Base-by-base conservation (phyloP, 2,888 invertebrate species). In the Argynnis bischoffii region DNA sequence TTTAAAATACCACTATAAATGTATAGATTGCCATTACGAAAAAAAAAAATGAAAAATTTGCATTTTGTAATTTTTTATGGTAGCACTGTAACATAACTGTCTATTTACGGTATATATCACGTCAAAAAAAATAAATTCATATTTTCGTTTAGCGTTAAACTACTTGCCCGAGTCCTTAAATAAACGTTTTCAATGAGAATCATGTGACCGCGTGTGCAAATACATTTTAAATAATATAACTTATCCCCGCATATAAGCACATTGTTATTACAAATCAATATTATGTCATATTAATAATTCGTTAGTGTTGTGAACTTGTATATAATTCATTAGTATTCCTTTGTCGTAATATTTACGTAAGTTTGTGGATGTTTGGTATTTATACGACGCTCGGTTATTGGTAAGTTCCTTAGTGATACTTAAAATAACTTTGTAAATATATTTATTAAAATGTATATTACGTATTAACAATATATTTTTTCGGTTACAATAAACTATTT, bases 181-280 rank as follows among this genome's bases (percentile, higher is more conserved):
- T 79, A 77, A 80, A 77, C 78, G 79, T 72, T 75, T 70, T 75
- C 73, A 81, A 82, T 82, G 79, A 79, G 63, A 77, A 83, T 82
- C 80, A 84, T 85, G 79, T 76, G 76, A 73, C 67, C 46, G 74
- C 72, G 76, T 76, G 47, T 16, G 77, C 76, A 78, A 74, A 74
- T 77, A 78, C 72, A 76, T 31, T 21, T 5, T 16, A 50, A 61
- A 51, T 51, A 61, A 51, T 6, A 3, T 3, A 61, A 35, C 15
- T 16, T 6, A 35, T 2, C 14, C 6, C 14, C 13, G 14, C 35
- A 57, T 47, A 67, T 64, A 68, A 41, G 50, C 31, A 60, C 48
- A 54, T 47, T 59, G 8, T 51, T 64, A 59, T 51, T 60, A 16
- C 41, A 59, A 47, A 66, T 66, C 66, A 18, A 66, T 66, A 66